phyloP scores from a whole-genome alignment of 1,140 invertebrate species.

The Zaprionus ghesquierei region DNA sequence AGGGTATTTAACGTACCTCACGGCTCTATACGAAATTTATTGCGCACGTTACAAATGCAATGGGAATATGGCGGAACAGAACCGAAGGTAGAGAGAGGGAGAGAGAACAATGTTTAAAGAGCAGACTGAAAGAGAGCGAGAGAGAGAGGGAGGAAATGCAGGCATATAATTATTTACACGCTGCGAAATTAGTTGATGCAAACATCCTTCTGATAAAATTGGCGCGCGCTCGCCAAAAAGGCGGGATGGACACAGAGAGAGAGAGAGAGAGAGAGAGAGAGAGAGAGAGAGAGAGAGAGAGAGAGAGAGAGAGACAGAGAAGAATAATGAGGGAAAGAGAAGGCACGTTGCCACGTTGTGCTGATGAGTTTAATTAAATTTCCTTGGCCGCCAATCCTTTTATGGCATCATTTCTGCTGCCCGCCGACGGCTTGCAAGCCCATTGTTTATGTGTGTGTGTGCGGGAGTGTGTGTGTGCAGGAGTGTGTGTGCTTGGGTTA shows the following conservation, averaged over 20 bases:
- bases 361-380: conserved; percentile 80
- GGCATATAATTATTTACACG: conserved; percentile 54
- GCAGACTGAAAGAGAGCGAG: neutral
- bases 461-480: conserved; percentile 25
- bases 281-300: neutral
- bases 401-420: conserved; percentile 67
- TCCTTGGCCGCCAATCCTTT: conserved; percentile 74
- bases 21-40: neutral
- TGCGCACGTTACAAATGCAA: neutral
- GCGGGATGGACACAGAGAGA: conserved; percentile 51
- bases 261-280: neutral
- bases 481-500: conserved; percentile 19
- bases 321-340: neutral
- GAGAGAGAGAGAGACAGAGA: neutral
- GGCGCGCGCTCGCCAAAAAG: conserved; percentile 22
- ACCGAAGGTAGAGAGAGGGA: too few species aligned
- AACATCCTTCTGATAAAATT: conserved; percentile 68
- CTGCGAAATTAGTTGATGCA: conserved; percentile 66
- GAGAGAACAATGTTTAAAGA: neutral
- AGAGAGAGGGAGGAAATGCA: conserved; percentile 45
- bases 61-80: neutral
- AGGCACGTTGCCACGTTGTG: conserved; percentile 22
- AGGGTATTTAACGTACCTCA: neutral
- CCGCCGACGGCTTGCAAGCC: conserved; percentile 42
- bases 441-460: conserved; percentile 7